These are phyloP conservation scores for Chamaetylas fuelleborni DNA, from an alignment of 2,113 vertebrate genomes.

Conservation along the genomic window DNA sequence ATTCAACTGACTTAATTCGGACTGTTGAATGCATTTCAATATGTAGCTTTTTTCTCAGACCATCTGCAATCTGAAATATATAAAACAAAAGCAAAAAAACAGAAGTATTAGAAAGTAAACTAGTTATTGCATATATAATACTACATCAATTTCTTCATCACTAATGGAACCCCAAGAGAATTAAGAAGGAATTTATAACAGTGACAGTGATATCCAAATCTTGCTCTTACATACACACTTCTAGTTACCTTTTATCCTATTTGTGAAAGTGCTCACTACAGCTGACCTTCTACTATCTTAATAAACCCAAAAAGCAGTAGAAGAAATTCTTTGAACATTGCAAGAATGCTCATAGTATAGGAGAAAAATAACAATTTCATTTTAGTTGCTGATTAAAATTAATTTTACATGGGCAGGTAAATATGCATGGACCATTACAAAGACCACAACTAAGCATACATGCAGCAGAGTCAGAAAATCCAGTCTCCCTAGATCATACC, in stretches of 20 bases:
- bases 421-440: not conserved
- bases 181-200: not conserved
- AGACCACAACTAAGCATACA: not conserved
- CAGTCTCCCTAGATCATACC: not conserved
- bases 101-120: not conserved
- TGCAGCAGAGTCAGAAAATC: not conserved
- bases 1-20: conserved; percentile 82
- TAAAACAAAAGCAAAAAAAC: conserved; percentile 13
- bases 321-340: not conserved
- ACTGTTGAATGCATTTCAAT: conserved; percentile 84
- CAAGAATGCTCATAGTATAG: not conserved
- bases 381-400: not conserved
- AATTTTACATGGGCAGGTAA: not conserved
- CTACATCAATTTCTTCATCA: not conserved
- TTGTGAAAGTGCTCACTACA: not conserved
- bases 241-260: not conserved
- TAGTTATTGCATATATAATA: not conserved
- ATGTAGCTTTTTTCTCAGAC: conserved; percentile 74
- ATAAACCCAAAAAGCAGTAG: not conserved
- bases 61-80: conserved; percentile 83
- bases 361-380: not conserved
- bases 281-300: not conserved
- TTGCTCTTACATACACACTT: not conserved
- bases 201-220: not conserved
- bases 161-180: not conserved